Evolutionary conservation across 2,113 vertebrate species (phyloP).

Genomic region (Puffinus mauretanicus): DNA sequence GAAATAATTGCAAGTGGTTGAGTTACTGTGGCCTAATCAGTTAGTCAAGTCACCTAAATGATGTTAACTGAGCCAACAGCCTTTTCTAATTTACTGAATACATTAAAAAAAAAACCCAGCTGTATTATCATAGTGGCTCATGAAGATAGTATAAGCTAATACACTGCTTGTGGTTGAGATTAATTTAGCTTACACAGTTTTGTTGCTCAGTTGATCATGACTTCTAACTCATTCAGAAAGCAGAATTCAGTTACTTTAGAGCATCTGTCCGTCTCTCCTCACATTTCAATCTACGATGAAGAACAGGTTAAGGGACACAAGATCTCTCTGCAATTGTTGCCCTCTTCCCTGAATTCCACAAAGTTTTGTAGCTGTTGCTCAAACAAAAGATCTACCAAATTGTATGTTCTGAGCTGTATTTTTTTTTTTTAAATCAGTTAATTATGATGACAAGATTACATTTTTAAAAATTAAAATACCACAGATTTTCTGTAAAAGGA

Average conservation of each 20-base stretch:
- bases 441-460: background rate
- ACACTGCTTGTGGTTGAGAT: background rate
- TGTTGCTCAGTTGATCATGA: background rate
- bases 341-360: background rate
- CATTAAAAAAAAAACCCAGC: background rate
- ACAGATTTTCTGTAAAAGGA: background rate
- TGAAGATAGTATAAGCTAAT: background rate
- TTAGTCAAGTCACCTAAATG: background rate
- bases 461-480: background rate
- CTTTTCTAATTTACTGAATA: background rate
- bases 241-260: background rate
- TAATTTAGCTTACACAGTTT: background rate
- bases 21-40: background rate
- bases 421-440: background rate
- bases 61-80: background rate
- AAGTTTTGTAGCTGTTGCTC: background rate
- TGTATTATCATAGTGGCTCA: background rate
- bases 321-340: background rate
- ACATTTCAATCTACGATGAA: background rate
- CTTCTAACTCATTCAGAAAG: background rate
- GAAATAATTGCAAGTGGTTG: background rate
- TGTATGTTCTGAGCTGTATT: background rate
- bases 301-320: background rate
- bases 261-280: background rate
- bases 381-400: background rate